phyloP scores from a whole-genome alignment of 2,797 vertebrate species.

The Momotus momota region DNA sequence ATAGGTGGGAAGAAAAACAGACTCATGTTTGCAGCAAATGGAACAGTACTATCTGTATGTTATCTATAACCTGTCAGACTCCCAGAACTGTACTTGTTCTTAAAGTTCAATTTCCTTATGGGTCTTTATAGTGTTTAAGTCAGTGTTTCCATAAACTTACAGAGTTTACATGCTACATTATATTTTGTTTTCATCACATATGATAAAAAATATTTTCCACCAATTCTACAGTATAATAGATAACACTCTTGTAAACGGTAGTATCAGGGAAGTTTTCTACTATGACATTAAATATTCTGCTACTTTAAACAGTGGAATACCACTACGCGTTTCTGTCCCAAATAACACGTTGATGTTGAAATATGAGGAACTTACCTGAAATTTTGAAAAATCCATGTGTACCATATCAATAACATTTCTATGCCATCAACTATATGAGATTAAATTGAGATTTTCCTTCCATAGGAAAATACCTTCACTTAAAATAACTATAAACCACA shows the following conservation, averaged over 20 bases:
- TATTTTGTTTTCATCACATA: background rate
- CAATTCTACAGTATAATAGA: background rate
- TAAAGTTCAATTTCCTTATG: background rate
- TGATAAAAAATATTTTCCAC: background rate
- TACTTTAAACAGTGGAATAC: background rate
- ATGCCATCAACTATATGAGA: background rate
- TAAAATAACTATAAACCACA: background rate
- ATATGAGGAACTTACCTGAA: background rate
- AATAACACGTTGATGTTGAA: background rate
- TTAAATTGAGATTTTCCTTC: background rate
- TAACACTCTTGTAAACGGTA: background rate
- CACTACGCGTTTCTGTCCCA: background rate
- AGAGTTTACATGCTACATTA: background rate
- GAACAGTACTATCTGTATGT: background rate
- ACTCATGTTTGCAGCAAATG: background rate
- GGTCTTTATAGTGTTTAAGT: background rate
- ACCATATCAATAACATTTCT: background rate
- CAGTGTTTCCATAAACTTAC: background rate
- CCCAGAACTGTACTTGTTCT: background rate
- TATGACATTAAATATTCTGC: background rate
- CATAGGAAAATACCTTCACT: background rate
- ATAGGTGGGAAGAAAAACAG: slow-evolving; percentile 15
- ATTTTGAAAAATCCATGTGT: background rate
- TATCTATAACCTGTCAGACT: background rate
- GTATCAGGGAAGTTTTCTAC: background rate